Conservation (phyloP, 1,140 invertebrate genomes). For the Drosophila novamexicana region DNA sequence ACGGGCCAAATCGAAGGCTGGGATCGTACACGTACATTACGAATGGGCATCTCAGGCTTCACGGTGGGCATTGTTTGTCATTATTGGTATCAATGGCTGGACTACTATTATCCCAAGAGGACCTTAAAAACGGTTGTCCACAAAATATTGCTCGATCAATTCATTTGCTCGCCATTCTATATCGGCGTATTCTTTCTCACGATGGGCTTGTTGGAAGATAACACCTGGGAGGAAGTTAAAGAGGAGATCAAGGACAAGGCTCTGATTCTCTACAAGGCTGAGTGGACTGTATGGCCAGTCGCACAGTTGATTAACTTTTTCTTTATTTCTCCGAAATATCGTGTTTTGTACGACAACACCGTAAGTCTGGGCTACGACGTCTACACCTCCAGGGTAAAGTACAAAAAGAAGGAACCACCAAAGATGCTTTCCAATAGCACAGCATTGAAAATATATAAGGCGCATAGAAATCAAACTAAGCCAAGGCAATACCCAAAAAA, state of each 20-base stretch:
- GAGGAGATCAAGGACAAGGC: conserved; percentile 91
- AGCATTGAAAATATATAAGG: conserved; percentile 4
- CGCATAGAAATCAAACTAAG: background rate
- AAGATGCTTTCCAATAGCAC: background rate
- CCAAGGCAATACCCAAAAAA: background rate
- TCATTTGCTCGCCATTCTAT: conserved; percentile 93
- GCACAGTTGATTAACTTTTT: conserved; percentile 95
- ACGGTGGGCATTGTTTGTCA: conserved; percentile 92
- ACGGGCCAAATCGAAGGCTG: conserved; percentile 87
- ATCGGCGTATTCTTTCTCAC: conserved; percentile 92
- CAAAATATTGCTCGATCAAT: conserved; percentile 95
- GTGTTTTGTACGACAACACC: conserved; percentile 94
- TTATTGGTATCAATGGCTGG: conserved; percentile 92
- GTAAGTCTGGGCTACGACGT: conserved; percentile 95
- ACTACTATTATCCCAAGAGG: conserved; percentile 87
- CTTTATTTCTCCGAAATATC: conserved; percentile 91
- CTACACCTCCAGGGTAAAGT: conserved; percentile 94
- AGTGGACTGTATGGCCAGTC: conserved; percentile 93
- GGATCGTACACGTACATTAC: conserved; percentile 88
- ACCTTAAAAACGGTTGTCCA: conserved; percentile 89
- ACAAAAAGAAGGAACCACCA: conserved; percentile 30
- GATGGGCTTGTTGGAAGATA: conserved; percentile 89
- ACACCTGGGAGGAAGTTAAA: conserved; percentile 87
- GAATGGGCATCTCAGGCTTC: conserved; percentile 91
- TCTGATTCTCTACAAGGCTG: conserved; percentile 89